Evolutionary conservation across 2,888 invertebrate genomes (phyloP).

Genomic region (Amiota mariae): DNA sequence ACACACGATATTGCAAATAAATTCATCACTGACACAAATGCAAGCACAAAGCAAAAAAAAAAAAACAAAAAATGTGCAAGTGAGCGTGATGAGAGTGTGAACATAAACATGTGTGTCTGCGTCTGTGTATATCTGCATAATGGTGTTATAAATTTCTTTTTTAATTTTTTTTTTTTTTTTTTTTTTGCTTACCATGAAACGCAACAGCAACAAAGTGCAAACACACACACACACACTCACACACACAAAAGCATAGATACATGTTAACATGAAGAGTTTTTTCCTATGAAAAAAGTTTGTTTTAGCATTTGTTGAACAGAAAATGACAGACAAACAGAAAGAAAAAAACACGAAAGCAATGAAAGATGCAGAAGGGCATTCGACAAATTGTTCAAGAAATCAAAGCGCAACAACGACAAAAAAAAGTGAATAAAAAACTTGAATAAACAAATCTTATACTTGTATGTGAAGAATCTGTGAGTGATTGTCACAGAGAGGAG

Average conservation of each 20-base stretch:
- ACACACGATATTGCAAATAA: slow-evolving; percentile 30
- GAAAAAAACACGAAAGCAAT: not conserved
- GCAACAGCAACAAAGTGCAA: slow-evolving; percentile 10
- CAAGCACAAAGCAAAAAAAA: slow-evolving; percentile 16
- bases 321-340: not conserved
- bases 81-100: slow-evolving; percentile 29
- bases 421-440: not conserved
- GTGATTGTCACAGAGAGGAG: no score
- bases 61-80: not conserved
- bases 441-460: slow-evolving; percentile 15
- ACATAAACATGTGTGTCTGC: slow-evolving; percentile 24
- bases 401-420: not conserved
- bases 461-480: no score
- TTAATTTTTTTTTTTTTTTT: no score
- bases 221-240: not conserved
- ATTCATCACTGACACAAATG: slow-evolving; percentile 28
- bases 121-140: slow-evolving; percentile 44
- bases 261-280: not conserved
- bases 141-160: slow-evolving; percentile 17
- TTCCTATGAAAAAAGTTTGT: not conserved
- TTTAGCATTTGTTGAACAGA: not conserved
- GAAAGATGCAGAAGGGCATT: not conserved
- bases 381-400: slow-evolving; percentile 26
- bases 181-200: slow-evolving; percentile 13
- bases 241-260: not conserved